These are phyloP conservation scores for Urophycis tenuis DNA, from an alignment of 2,797 vertebrate genomes.

Conservation along the genomic window DNA sequence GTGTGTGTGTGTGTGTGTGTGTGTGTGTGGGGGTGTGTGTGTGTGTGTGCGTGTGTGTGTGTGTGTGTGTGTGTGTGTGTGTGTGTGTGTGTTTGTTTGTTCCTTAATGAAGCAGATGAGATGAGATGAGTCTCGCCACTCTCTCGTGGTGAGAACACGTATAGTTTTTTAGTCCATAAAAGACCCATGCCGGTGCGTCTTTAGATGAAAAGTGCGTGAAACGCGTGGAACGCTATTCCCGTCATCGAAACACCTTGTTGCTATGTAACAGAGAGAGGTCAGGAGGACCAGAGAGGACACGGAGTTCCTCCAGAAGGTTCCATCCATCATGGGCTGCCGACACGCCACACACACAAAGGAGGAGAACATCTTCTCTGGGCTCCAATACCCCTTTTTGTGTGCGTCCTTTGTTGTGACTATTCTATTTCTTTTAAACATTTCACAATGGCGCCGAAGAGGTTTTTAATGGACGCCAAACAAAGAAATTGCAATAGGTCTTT, in stretches of 20 bases:
- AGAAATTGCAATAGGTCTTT: slow-evolving; percentile 42
- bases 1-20: slow-evolving; percentile 17
- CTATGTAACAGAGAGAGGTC: slow-evolving; percentile 67
- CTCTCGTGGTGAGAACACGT: background rate
- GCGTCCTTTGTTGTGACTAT: background rate
- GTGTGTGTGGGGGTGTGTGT: slow-evolving; percentile 20
- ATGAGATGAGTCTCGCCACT: slow-evolving; percentile 36
- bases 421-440: slow-evolving; percentile 46
- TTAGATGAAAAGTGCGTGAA: slow-evolving; percentile 49
- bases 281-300: slow-evolving; percentile 57
- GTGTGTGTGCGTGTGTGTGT: slow-evolving; percentile 22
- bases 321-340: slow-evolving; percentile 72
- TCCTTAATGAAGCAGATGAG: too few relatives aligned
- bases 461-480: slow-evolving; percentile 46
- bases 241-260: slow-evolving; percentile 57
- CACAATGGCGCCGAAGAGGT: slow-evolving; percentile 50
- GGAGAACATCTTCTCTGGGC: slow-evolving; percentile 57
- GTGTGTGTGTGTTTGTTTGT: slow-evolving; percentile 10
- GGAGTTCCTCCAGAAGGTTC: slow-evolving; percentile 54
- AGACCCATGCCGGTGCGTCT: slow-evolving; percentile 32
- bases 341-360: slow-evolving; percentile 66
- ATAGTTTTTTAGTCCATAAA: slow-evolving; percentile 30
- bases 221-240: slow-evolving; percentile 63
- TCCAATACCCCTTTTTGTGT: slow-evolving; percentile 49
- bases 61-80: slow-evolving; percentile 7